Conservation (phyloP, 2,797 vertebrate species). For the Moxostoma hubbsi region DNA sequence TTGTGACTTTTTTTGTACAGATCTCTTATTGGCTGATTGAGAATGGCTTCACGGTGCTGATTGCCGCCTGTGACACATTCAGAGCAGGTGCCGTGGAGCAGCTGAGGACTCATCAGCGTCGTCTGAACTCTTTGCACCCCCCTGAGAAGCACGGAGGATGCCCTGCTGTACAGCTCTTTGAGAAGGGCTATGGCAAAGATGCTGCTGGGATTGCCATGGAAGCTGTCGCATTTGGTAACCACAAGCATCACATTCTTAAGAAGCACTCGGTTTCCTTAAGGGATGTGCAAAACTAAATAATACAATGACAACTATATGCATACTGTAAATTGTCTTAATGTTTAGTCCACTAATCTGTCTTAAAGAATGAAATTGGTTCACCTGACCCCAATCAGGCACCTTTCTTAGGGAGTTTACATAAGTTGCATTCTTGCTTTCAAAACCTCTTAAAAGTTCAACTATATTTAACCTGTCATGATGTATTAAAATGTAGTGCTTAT, state of each 20-base stretch:
- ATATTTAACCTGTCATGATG: no score
- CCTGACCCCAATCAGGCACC: no score
- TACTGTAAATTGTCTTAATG: no score
- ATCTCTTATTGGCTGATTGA: conserved; percentile 98
- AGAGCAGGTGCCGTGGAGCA: conserved; percentile 96
- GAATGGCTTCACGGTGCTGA: conserved; percentile 94
- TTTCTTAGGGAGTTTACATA: no score
- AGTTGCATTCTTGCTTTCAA: no score
- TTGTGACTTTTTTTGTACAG: conserved; percentile 66
- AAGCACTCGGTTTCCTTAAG: neutral
- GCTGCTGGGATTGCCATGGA: conserved; percentile 98
- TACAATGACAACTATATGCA: no score
- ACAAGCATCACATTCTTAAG: no score
- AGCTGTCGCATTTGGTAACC: conserved; percentile 90
- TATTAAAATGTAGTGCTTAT: no score
- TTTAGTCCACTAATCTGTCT: no score
- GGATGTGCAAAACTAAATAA: no score
- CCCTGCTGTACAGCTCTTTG: conserved; percentile 91
- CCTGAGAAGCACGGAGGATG: conserved; percentile 84
- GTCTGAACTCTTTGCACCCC: conserved; percentile 90
- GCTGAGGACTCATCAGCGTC: conserved; percentile 93
- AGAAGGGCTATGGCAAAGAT: conserved; percentile 98
- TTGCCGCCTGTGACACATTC: conserved; percentile 96
- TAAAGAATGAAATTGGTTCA: no score
- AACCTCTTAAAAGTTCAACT: no score